Base-by-base conservation (phyloP, 2,888 invertebrate species). In the Melangyna quadrimaculata region DNA sequence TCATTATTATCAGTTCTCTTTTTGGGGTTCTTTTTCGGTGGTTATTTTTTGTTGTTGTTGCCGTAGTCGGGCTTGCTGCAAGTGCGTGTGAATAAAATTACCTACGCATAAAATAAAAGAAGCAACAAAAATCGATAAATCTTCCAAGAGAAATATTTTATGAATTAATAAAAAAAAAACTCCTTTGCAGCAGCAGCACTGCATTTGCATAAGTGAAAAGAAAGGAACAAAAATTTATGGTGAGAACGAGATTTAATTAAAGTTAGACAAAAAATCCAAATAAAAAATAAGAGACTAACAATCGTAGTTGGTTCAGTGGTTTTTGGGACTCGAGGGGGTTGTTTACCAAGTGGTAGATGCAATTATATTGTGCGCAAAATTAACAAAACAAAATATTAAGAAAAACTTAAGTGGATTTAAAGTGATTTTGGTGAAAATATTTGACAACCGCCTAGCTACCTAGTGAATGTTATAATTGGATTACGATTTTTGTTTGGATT, bases 91-190 rank as follows among this genome's bases (percentile, higher is more conserved):
- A 67, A 67, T 57, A 84, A 80, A 67, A 43, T 63, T 75, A 27
- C 27, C 27, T 27, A 84, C 59, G 67, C 75, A 84, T 71, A 72
- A 75, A 67, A 75, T 19, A 74, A 63, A 27, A 53, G 2, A 69
- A 83, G 43, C 9, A 67, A 45, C n/a, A 59, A 84, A 79, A 83
- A 80, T 80, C 74, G 79, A 84, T 75, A 75, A 79, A 79, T 79
- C 55, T n/a, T 55, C 48, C 7, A 37, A 37, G 19, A 61, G 78
- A 72, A 61, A 72, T 81, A 55, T n/a, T 65, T 43, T 45, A 70
- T 73, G 45, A 67, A n/a, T n/a, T n/a, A n/a, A n/a, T 73, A 53
- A 48, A 61, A 27, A 67, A 69, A 65, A 67, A 67, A 67, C 81
- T 77, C 40, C 43, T 45, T 65, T 65, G 45, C 40, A 40, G 59